Evolutionary conservation across 1,140 invertebrate genomes (phyloP).

Genomic region (Hycleus cichorii): DNA sequence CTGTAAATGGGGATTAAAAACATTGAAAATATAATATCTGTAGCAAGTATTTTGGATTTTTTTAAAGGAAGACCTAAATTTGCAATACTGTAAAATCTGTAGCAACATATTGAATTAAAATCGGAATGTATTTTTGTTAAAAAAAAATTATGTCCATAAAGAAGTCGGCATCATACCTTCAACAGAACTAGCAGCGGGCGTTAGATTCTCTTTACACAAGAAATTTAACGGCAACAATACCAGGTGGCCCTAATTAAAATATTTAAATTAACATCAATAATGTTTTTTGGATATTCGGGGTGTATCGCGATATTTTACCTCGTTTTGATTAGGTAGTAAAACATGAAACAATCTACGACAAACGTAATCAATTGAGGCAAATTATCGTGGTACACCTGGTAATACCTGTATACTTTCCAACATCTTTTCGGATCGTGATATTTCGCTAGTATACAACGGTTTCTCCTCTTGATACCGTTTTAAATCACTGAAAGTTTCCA

Average conservation of each 20-base stretch:
- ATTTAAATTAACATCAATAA: not conserved
- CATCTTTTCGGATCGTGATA: conserved; percentile 59
- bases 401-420: conserved; percentile 61
- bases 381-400: no score
- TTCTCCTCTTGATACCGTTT: conserved; percentile 62
- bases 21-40: no score
- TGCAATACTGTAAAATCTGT: no score
- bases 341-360: no score
- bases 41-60: no score
- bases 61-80: no score
- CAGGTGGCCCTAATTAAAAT: conserved; percentile 60
- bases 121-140: no score
- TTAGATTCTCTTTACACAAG: conserved; percentile 72
- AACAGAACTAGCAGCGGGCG: conserved; percentile 68
- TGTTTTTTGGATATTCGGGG: not conserved
- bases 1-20: no score
- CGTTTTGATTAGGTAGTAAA: no score
- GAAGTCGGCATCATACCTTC: conserved; percentile 77
- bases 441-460: conserved; percentile 59
- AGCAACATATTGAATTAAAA: no score
- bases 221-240: conserved; percentile 83
- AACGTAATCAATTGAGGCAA: no score
- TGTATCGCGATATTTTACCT: no score
- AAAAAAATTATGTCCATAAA: conserved; percentile 53
- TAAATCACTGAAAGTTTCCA: conserved; percentile 65